phyloP scores from a whole-genome alignment of 2,113 vertebrate species.

The Anser cygnoides region DNA sequence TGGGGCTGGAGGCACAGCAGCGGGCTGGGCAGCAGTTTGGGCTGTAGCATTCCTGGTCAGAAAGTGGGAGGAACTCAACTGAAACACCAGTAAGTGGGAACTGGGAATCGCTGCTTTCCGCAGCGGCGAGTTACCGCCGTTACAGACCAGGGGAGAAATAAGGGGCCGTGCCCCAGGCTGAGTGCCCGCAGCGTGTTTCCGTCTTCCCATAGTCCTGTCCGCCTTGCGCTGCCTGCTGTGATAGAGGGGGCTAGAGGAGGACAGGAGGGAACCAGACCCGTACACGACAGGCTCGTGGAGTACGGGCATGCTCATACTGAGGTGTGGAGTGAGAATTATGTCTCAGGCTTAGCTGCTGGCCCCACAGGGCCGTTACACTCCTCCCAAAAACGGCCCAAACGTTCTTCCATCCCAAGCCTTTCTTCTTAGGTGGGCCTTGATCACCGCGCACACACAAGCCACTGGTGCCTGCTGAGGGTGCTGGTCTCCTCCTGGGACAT shows the following conservation, averaged over 20 bases:
- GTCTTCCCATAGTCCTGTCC: no score
- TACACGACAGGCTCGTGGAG: no score
- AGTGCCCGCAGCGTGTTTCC: no score
- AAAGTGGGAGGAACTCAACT: neutral
- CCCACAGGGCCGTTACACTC: neutral
- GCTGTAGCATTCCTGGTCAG: neutral
- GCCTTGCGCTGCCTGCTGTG: no score
- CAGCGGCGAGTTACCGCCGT: neutral
- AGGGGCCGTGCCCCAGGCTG: no score
- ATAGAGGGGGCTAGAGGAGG: no score
- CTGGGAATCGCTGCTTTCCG: neutral
- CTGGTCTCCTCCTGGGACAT: neutral
- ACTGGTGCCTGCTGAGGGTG: neutral
- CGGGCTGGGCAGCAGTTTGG: neutral
- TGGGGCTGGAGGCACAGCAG: neutral
- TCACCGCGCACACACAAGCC: accelerated
- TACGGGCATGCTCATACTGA: no score
- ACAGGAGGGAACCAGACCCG: no score
- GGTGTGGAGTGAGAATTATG: no score
- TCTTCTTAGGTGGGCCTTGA: neutral
- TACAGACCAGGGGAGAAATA: no score
- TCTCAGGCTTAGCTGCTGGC: neutral
- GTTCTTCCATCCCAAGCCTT: neutral
- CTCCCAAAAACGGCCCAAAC: neutral
- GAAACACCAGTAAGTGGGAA: neutral